Base-by-base conservation (phyloP, 2,888 invertebrate species). In the Embidobia sp. region DNA sequence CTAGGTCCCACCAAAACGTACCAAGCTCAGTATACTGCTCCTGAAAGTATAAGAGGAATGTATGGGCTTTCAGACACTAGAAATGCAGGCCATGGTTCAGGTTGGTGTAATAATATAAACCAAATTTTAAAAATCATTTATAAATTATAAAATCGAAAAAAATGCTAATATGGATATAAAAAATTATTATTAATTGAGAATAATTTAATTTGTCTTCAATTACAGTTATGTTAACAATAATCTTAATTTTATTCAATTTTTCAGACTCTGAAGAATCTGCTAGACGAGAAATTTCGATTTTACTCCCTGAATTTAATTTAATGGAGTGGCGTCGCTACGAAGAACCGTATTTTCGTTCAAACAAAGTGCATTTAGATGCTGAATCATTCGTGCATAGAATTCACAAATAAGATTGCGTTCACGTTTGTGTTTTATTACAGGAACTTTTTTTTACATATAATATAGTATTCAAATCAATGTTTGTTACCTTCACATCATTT, bases 21-120 rank as follows among this genome's bases (percentile, higher is more conserved):
- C 85, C 94, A 93, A 87, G 94, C 96, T 0, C 94, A 96, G 73
- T 95, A 94, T 85, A 92, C 93, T 64, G 92, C 94, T 59, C 97
- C 97, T 0, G 88, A 94, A 57, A 93, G 94, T 55, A 93, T 98
- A 76, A 91, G 98, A 82, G 96, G 96, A 1, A 91, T 92, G 85
- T 97, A 94, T 90, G 98, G 98, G 0, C 91, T 98, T 11, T 96
- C 98, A 0, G 98, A 98, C 87, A 98, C 98, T 0, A 93, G 98
- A 83, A 98, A 98, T 91, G 97, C 96, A 1, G 94, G 95, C 6
- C 98, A 98, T 90, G 98, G 98, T 10, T 97, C 98, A 86, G 97
- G 97, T 94, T 91, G 1, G 1, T 29, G 6, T 22, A 26, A 0
- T 22, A 27, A 13, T n/a, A n/a, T n/a, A n/a, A n/a, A n/a, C n/a